These are phyloP conservation scores for Ginglymostoma cirratum DNA, from an alignment of 2,113 vertebrate species.

Conservation along the genomic window DNA sequence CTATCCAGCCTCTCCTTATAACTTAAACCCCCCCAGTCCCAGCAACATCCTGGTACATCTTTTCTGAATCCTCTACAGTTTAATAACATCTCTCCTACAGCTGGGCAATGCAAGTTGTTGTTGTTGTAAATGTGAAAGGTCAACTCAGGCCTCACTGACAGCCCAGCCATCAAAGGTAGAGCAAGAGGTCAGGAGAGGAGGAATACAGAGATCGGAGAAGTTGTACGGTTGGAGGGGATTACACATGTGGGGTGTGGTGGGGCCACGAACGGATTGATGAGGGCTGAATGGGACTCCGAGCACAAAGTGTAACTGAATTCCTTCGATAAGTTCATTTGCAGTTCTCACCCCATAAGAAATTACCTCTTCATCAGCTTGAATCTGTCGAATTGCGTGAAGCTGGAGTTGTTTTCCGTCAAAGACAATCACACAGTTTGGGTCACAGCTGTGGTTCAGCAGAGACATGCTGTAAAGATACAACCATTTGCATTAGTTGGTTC, in stretches of 20 bases:
- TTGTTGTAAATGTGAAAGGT: no score
- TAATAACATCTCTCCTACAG: no score
- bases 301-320: background rate
- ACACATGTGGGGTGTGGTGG: background rate
- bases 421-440: constrained; percentile 85
- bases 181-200: background rate
- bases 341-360: constrained; percentile 40
- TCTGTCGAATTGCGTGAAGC: constrained; percentile 70
- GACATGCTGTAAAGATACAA: constrained; percentile 68
- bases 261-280: background rate
- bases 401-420: constrained; percentile 77
- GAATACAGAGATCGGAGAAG: background rate
- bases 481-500: background rate
- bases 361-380: constrained; percentile 81
- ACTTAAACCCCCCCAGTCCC: no score
- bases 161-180: background rate
- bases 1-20: no score
- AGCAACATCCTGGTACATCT: no score
- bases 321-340: no score
- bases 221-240: background rate
- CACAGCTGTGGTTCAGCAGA: constrained; percentile 90
- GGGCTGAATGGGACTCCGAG: background rate
- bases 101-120: background rate
- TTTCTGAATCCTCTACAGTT: no score
- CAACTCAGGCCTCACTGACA: background rate